Conservation (phyloP, 1,140 invertebrate genomes). For the Camponotus pennsylvanicus region DNA sequence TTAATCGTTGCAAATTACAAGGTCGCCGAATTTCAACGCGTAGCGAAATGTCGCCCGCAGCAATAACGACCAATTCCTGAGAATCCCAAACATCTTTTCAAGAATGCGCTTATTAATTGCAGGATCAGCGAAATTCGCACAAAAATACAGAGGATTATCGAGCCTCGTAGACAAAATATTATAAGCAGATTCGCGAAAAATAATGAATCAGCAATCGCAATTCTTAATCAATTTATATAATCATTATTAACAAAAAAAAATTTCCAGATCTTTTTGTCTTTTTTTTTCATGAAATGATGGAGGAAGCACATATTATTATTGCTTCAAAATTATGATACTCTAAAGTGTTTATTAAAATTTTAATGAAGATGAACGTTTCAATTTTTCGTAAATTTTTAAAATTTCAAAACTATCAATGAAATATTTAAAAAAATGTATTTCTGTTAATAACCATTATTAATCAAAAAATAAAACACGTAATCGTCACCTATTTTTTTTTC, state of each 20-base stretch:
- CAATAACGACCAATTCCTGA: neutral
- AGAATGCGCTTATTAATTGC: constrained; percentile 66
- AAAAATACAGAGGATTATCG: constrained; percentile 1
- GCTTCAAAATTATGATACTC: neutral
- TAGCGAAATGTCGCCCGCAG: neutral
- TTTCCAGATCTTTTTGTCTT: constrained; percentile 20
- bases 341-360: neutral
- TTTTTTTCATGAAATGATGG: neutral
- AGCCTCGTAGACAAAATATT: constrained; percentile 39
- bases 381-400: neutral
- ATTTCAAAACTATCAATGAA: neutral
- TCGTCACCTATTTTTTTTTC: neutral
- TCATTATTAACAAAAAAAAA: constrained; percentile 41
- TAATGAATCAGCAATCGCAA: constrained; percentile 66
- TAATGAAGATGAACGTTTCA: neutral
- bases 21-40: neutral
- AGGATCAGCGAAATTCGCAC: constrained; percentile 73
- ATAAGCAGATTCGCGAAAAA: constrained; percentile 50
- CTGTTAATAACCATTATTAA: neutral
- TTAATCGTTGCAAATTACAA: neutral
- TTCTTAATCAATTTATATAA: constrained; percentile 36
- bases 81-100: neutral
- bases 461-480: neutral
- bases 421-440: neutral
- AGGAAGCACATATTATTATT: neutral